A percentile compares a stretch with the other conserved stretches of the same genome.
These are phyloP conservation scores for Actinernus sp. DNA, from an alignment of 92 coral and sea anemone species.

Conservation along the genomic window DNA sequence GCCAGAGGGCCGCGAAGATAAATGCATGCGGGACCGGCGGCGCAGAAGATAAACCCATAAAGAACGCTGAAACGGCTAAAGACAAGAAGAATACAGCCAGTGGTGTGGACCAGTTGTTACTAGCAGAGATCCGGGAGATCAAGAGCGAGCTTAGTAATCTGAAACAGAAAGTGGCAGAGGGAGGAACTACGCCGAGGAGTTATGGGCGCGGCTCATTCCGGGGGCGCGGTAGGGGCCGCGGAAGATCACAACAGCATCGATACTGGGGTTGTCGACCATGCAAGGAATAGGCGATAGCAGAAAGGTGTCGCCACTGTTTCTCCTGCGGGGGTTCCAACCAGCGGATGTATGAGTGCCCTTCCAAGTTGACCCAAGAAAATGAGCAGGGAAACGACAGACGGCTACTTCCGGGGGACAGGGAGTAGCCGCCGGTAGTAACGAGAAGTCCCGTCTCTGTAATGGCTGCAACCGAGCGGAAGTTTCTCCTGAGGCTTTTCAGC, in stretches of 20 bases:
- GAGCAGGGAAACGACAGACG: no score
- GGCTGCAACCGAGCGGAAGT: no score
- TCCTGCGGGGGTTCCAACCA: no score
- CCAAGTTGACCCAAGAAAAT: no score
- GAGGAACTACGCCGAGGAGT: constrained; percentile 9
- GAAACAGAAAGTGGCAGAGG: constrained; percentile 31
- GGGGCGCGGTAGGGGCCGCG: constrained; percentile 9
- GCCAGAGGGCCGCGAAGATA: constrained; percentile 31
- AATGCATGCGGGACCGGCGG: constrained; percentile 27
- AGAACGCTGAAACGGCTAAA: no score
- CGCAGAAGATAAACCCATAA: no score
- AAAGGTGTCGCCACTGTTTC: no score
- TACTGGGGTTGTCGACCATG: constrained; percentile 44
- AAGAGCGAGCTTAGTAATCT: constrained; percentile 48
- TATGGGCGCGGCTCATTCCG: constrained; percentile 10
- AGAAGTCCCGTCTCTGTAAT: no score
- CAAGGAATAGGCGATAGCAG: constrained; percentile 25
- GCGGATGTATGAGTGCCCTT: no score
- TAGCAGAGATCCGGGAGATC: constrained; percentile 42
- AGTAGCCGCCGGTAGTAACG: no score
- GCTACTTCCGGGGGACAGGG: no score
- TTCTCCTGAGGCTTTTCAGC: no score
- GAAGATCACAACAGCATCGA: constrained; percentile 10
- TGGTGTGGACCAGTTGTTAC: constrained; percentile 7
- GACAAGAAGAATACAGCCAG: constrained; percentile 8